These are phyloP conservation scores for Diplodus sargus DNA, from an alignment of 2,797 vertebrate genomes.

Conservation along the genomic window DNA sequence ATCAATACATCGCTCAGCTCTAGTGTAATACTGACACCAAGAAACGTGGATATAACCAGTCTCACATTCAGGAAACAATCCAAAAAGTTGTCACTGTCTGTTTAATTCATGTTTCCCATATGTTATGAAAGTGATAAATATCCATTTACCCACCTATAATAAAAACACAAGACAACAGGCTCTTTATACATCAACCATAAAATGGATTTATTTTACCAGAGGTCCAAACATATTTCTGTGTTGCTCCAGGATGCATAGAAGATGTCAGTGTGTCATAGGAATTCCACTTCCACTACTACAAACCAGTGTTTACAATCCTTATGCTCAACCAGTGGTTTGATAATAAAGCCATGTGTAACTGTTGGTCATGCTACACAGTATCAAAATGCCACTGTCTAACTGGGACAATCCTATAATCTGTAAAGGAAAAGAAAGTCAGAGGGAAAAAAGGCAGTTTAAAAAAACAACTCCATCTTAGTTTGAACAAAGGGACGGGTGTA, in stretches of 20 bases:
- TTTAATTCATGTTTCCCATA: not conserved
- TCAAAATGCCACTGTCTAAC: constrained; percentile 66
- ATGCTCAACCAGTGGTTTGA: constrained; percentile 54
- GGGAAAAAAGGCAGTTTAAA: constrained; percentile 61
- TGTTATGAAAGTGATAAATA: not conserved
- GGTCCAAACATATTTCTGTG: constrained; percentile 78
- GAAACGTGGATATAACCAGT: not conserved
- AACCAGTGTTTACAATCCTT: constrained; percentile 72
- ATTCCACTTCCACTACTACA: constrained; percentile 68
- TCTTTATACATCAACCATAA: constrained; percentile 77
- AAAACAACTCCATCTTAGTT: constrained; percentile 71
- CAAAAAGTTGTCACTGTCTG: not conserved
- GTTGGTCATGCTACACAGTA: constrained; percentile 54
- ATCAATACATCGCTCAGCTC: too few relatives aligned
- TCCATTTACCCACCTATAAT: not conserved
- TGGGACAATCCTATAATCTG: constrained; percentile 61
- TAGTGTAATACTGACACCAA: not conserved
- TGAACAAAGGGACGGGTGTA: constrained; percentile 53
- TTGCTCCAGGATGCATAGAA: constrained; percentile 81
- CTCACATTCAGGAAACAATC: not conserved
- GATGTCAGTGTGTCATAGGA: constrained; percentile 74
- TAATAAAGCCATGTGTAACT: constrained; percentile 55
- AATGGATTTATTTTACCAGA: constrained; percentile 81
- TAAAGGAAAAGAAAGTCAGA: constrained; percentile 36
- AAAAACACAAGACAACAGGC: constrained; percentile 42